phyloP scores from a whole-genome alignment of 92 coral and sea anemone species.

The Isaurus tuberculatus region DNA sequence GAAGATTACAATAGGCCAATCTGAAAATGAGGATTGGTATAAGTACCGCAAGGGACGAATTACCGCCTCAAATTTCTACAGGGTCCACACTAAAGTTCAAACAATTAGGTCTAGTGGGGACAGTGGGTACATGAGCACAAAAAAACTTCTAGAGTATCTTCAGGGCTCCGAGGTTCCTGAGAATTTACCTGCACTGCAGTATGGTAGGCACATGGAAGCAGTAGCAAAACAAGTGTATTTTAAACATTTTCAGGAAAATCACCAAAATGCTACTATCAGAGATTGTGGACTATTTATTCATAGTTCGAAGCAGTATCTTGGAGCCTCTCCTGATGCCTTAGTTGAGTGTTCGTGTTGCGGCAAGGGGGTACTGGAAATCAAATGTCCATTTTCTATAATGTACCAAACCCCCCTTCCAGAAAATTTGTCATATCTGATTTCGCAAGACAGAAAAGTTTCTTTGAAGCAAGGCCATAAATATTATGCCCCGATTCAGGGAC shows the following conservation, averaged over 20 bases:
- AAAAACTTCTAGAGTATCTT: conserved; percentile 40
- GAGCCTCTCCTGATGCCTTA: conserved; percentile 59
- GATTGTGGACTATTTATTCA: conserved; percentile 62
- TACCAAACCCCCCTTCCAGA: conserved; percentile 35
- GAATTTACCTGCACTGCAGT: conserved; percentile 42
- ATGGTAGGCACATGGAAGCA: conserved; percentile 50
- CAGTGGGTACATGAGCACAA: conserved; percentile 32
- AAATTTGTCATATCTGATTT: conserved; percentile 44
- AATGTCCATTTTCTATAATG: conserved; percentile 53
- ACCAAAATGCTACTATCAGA: conserved; percentile 34
- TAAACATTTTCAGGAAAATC: conserved; percentile 36
- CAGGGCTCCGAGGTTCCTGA: conserved; percentile 37
- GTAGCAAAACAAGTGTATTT: conserved; percentile 48
- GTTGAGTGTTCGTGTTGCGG: conserved; percentile 69
- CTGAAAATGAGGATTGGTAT: conserved; percentile 46
- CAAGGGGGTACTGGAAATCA: conserved; percentile 58
- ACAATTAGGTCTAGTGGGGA: conserved; percentile 47
- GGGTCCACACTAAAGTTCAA: conserved; percentile 48
- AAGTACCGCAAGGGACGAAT: conserved; percentile 42
- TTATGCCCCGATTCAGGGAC: conserved; percentile 62
- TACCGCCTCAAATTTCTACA: conserved; percentile 47
- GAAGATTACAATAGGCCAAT: conserved; percentile 44
- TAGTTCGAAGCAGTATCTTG: conserved; percentile 55
- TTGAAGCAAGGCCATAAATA: conserved; percentile 45
- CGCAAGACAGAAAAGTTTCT: conserved; percentile 24